These are phyloP conservation scores for Epinephelus fuscoguttatus DNA, from an alignment of 2,113 vertebrate species.

Conservation along the genomic window DNA sequence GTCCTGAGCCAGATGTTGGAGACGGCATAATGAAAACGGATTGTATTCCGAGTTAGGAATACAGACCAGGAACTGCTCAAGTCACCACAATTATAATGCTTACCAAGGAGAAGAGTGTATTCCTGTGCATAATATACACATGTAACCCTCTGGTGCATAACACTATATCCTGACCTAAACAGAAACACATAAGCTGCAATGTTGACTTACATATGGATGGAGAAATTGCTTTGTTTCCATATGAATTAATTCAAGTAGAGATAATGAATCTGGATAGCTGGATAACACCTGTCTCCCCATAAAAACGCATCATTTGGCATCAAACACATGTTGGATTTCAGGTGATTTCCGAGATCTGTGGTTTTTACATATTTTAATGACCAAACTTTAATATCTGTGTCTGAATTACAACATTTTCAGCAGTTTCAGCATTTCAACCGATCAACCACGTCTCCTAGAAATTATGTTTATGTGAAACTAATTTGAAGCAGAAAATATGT, in stretches of 20 bases:
- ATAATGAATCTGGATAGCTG: background rate
- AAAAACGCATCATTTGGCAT: background rate
- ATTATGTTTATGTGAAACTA: no score
- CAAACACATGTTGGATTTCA: background rate
- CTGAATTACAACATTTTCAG: background rate
- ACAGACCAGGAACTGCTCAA: background rate
- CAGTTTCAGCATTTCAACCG: background rate
- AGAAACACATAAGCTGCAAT: background rate
- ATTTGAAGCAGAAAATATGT: no score
- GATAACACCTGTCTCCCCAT: background rate
- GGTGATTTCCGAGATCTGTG: background rate
- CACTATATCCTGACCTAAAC: background rate
- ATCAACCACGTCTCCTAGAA: no score
- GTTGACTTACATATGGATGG: background rate
- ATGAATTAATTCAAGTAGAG: background rate
- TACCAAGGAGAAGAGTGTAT: background rate
- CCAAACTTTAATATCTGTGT: background rate
- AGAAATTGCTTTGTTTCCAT: no score
- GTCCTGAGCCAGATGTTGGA: constrained; percentile 33
- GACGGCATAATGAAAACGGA: background rate
- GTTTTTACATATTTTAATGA: background rate
- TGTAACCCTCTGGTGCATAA: background rate
- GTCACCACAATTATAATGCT: background rate
- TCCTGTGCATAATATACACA: background rate
- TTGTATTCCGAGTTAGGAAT: background rate